phyloP scores from a whole-genome alignment of 2,888 invertebrate species.

The Nemapogon koenigi region DNA sequence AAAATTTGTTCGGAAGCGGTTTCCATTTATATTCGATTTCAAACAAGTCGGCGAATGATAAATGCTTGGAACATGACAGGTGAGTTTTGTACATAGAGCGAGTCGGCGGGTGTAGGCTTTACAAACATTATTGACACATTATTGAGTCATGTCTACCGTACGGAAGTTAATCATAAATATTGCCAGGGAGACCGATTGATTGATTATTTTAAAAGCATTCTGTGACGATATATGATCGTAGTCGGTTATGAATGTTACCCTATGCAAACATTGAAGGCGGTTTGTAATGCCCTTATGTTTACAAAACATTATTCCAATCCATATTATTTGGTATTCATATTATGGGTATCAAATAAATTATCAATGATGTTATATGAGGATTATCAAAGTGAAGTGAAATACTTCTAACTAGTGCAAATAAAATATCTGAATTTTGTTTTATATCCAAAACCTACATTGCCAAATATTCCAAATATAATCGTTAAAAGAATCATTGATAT shows the following conservation, averaged over 20 bases:
- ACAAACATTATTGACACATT: conserved; percentile 36
- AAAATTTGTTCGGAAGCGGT: conserved; percentile 8
- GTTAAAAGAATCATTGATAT: too few species aligned
- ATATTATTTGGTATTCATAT: background rate
- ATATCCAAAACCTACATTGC: too few species aligned
- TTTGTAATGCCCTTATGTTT: too few species aligned
- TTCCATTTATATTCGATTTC: conserved; percentile 16
- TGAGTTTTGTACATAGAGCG: conserved; percentile 26
- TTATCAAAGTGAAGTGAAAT: background rate
- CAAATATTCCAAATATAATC: too few species aligned
- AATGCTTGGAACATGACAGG: conserved; percentile 40
- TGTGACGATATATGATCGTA: conserved; percentile 12
- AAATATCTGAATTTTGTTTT: too few species aligned
- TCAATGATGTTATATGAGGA: background rate
- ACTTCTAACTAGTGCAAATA: too few species aligned
- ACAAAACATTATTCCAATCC: too few species aligned
- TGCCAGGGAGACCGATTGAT: conserved; percentile 21
- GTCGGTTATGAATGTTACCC: too few species aligned
- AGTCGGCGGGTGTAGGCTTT: conserved; percentile 19
- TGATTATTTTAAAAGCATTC: conserved; percentile 30
- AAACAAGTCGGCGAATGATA: conserved; percentile 36
- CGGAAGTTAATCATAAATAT: conserved; percentile 36
- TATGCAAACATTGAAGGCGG: too few species aligned
- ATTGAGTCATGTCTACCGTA: conserved; percentile 34
- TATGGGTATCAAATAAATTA: background rate